Conservation (phyloP, 2,888 invertebrate genomes). For the Xanthorhoe designata region DNA sequence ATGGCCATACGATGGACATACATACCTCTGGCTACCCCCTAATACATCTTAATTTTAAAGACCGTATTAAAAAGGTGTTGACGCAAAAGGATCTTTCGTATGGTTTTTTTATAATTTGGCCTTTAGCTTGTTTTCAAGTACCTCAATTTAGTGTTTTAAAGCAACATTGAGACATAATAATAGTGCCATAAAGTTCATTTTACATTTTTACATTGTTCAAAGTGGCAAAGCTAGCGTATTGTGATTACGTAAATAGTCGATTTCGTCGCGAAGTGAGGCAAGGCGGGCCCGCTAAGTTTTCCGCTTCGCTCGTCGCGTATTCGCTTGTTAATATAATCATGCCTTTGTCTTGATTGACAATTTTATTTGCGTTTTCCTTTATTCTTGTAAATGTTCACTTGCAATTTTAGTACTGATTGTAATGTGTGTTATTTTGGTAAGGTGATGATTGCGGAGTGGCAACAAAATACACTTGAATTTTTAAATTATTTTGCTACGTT, state of each 20-base stretch:
- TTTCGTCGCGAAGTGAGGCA: constrained; percentile 72
- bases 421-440: not conserved
- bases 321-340: constrained; percentile 74
- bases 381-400: not conserved
- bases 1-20: no score
- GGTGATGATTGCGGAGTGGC: not conserved
- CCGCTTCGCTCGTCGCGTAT: constrained; percentile 73
- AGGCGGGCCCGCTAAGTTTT: constrained; percentile 68
- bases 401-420: not conserved
- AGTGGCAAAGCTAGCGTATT: constrained; percentile 17
- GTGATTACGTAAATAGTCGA: constrained; percentile 80
- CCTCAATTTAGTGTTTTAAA: no score
- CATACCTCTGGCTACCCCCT: no score
- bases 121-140: no score
- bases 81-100: no score
- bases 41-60: no score
- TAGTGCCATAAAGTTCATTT: not conserved
- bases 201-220: not conserved
- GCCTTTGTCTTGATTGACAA: constrained; percentile 61
- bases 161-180: not conserved
- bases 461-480: no score
- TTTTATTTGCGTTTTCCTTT: constrained; percentile 48
- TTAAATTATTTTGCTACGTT: no score
- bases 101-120: no score
- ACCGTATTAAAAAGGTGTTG: no score